phyloP scores from a whole-genome alignment of 2,797 vertebrate species.

The Manis pentadactyla region DNA sequence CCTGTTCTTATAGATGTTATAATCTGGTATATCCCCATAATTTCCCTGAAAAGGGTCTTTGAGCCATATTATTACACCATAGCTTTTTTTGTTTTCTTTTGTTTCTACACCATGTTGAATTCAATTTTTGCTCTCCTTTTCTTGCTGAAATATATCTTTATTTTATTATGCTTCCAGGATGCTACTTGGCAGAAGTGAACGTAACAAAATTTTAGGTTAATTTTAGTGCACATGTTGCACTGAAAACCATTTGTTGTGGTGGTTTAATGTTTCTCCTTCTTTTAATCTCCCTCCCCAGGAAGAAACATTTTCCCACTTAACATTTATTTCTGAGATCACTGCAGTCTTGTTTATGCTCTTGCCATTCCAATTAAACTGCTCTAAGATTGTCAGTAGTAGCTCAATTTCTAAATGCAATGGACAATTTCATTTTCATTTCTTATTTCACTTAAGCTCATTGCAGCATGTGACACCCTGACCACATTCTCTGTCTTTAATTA shows the following conservation, averaged over 20 bases:
- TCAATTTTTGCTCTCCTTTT: background rate
- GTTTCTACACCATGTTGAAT: background rate
- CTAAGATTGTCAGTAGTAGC: background rate
- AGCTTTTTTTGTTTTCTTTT: background rate
- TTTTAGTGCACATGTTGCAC: background rate
- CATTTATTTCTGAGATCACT: background rate
- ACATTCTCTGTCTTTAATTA: background rate
- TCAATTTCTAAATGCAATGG: background rate
- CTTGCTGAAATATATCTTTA: background rate
- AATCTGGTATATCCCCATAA: background rate
- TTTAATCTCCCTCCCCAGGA: background rate
- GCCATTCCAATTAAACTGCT: background rate
- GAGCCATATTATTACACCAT: background rate
- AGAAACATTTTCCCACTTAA: background rate
- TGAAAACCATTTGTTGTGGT: background rate
- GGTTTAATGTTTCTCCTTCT: background rate
- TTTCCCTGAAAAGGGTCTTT: background rate
- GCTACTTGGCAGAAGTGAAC: background rate
- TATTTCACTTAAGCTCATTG: background rate
- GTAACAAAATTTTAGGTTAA: background rate
- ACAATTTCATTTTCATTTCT: slow-evolving; percentile 20
- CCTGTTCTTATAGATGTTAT: background rate
- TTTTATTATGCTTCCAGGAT: background rate
- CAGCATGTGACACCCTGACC: background rate
- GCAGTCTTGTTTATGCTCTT: background rate